phyloP scores from a whole-genome alignment of 2,797 vertebrate species.

The Oreochromis mossambicus region DNA sequence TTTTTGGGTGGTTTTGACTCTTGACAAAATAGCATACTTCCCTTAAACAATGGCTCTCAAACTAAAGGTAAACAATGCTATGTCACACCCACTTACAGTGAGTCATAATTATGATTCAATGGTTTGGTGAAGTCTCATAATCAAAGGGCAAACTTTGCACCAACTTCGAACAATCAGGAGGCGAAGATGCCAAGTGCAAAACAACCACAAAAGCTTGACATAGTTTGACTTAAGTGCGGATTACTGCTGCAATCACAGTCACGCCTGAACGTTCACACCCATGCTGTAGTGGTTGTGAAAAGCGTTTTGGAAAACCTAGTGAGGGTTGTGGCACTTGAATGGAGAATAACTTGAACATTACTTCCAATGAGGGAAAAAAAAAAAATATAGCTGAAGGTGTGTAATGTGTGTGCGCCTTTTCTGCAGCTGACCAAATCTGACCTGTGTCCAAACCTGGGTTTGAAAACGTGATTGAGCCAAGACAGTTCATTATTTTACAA shows the following conservation, averaged over 20 bases:
- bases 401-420: background rate
- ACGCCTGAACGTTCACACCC: background rate
- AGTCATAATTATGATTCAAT: background rate
- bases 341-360: background rate
- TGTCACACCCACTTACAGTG: background rate
- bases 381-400: background rate
- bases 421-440: background rate
- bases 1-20: background rate
- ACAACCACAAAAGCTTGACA: background rate
- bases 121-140: background rate
- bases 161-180: background rate
- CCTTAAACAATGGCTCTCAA: background rate
- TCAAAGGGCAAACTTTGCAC: background rate
- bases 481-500: background rate
- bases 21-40: background rate
- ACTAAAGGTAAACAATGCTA: background rate
- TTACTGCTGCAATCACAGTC: background rate
- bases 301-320: background rate
- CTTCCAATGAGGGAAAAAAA: background rate
- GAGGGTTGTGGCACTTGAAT: background rate
- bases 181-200: background rate
- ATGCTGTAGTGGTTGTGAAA: background rate
- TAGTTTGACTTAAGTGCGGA: background rate
- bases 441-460: background rate
- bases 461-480: background rate